Percentiles rank a stretch among this genome's conserved stretches.
These are phyloP conservation scores for Heliconius erato DNA, from an alignment of 2,888 invertebrate genomes.

Conservation along the genomic window DNA sequence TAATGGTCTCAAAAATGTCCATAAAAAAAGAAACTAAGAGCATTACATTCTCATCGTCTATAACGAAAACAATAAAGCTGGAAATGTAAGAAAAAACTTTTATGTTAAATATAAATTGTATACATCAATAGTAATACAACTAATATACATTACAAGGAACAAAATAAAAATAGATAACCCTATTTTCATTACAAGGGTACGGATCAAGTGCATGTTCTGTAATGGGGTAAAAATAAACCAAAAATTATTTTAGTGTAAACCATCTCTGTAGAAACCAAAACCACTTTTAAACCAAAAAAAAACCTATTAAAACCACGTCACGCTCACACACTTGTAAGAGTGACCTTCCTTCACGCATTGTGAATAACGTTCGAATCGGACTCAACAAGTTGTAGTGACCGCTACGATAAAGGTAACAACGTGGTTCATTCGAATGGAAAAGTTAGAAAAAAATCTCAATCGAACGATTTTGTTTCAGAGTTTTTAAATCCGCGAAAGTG, in stretches of 20 bases:
- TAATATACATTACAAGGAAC: too few species aligned
- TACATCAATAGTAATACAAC: too few species aligned
- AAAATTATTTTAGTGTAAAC: background rate
- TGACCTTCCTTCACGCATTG: constrained; percentile 25
- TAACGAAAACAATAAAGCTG: too few species aligned
- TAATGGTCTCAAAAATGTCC: too few species aligned
- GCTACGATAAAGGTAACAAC: background rate
- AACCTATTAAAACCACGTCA: constrained; percentile 10
- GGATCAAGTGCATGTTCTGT: background rate
- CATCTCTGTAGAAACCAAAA: too few species aligned
- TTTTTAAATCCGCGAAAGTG: too few species aligned
- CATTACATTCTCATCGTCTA: too few species aligned
- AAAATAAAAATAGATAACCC: too few species aligned
- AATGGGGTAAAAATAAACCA: background rate
- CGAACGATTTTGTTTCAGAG: background rate
- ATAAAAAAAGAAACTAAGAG: too few species aligned
- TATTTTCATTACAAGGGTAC: background rate
- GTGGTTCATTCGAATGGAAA: background rate
- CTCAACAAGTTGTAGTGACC: constrained; percentile 32
- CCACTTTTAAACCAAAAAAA: background rate
- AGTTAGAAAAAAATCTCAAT: background rate
- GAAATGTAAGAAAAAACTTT: too few species aligned
- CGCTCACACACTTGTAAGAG: constrained; percentile 15
- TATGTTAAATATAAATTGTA: too few species aligned
- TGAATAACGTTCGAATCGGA: constrained; percentile 26